Base-by-base conservation (phyloP, 2,888 invertebrate genomes). In the Trilocha varians region DNA sequence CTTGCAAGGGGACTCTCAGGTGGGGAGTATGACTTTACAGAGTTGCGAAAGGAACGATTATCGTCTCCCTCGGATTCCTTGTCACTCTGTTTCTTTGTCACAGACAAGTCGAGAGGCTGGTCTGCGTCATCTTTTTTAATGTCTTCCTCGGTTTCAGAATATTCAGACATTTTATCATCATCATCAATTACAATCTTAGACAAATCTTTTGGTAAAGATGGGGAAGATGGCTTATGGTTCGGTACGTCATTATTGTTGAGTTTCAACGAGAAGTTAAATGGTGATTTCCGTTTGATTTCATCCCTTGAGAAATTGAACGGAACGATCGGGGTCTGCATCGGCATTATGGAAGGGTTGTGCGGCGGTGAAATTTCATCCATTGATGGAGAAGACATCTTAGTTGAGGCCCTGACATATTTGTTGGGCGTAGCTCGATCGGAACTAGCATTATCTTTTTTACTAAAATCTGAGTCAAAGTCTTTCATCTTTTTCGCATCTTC, bases 81-180 rank as follows among this genome's bases (percentile, higher is more conserved):
- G 16, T 80, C 78, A 37, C 65, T 69, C 45, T 87, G 76, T 64
- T 90, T 89, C 46, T 87, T 78, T 17, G 88, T 79, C 15, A 92
- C 83, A 39, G 93, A 91, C 49, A 95, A 78, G 72, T 95, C 95
- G 36, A 95, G 73, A 0, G 95, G 94, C 62, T 91, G 90, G 45
- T 92, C 91, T 4, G 79, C 78, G 40, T 82, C 77, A 44, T 87
- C 85, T 56, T 80, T 85, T 49, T 70, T 77, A 9, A 46, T 43
- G 9, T 78, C 75, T 38, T 78, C 79, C 38, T 84, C 82, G 2
- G 48, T 50, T 16, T 80, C 82, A 5, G 79, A 79, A 64, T 76
- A 78, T 38, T 70, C 68, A 8, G 73, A 75, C 44, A 51, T 60
- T 44, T 72, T 75, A 32, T 78, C 80, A 9, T 72, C 80, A 9